Evolutionary conservation across 2,888 invertebrate species (phyloP).

Genomic region (Nudaria mundana): DNA sequence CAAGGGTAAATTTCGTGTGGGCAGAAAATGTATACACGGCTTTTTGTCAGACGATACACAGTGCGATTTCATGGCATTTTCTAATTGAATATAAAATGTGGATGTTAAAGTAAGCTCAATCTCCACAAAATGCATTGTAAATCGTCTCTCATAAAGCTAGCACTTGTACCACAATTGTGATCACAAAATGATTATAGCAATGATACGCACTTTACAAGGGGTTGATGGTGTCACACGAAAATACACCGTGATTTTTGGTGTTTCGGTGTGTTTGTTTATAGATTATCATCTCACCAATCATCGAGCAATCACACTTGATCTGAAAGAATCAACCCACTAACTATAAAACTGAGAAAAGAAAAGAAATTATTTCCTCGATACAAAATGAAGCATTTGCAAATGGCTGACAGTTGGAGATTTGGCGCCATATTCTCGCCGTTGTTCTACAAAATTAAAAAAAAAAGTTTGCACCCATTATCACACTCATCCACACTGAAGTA

Average conservation of each 20-base stretch:
- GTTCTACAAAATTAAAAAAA: background rate
- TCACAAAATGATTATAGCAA: constrained; percentile 15
- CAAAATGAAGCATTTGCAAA: background rate
- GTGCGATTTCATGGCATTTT: background rate
- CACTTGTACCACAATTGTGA: constrained; percentile 16
- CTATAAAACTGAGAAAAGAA: constrained; percentile 2
- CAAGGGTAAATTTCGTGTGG: constrained; percentile 6
- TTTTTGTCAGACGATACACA: constrained; percentile 14
- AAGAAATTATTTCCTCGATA: background rate
- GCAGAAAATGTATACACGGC: constrained; percentile 15
- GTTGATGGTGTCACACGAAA: constrained; percentile 38
- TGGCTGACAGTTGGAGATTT: background rate
- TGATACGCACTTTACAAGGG: constrained; percentile 25
- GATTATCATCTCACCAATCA: constrained; percentile 31
- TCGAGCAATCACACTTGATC: constrained; percentile 21
- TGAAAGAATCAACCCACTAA: constrained; percentile 7
- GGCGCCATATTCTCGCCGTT: background rate
- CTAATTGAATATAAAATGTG: background rate
- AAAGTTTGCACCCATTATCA: constrained; percentile 46
- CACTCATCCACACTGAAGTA: constrained; percentile 45
- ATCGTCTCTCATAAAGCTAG: constrained; percentile 20
- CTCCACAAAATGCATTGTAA: constrained; percentile 28
- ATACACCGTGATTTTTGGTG: constrained; percentile 42
- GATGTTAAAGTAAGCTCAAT: background rate
- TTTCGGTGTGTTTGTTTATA: constrained; percentile 36